phyloP scores from a whole-genome alignment of 2,888 invertebrate species.

The Lysandra coridon region DNA sequence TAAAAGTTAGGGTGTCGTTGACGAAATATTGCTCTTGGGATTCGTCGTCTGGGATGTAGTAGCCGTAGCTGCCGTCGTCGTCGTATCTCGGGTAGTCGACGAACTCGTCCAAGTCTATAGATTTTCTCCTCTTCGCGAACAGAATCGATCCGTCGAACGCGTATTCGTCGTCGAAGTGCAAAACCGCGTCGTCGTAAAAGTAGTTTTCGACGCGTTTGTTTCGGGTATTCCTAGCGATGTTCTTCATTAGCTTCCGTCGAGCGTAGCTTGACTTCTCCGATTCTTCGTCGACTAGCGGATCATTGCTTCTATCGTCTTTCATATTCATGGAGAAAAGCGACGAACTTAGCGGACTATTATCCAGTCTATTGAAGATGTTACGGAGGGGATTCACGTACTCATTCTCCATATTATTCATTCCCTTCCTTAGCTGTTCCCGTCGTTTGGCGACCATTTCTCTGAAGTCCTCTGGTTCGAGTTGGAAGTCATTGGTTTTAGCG shows the following conservation, averaged over 20 bases:
- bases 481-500: conserved; percentile 72
- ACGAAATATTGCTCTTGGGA: conserved; percentile 67
- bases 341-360: conserved; percentile 62
- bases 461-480: conserved; percentile 72
- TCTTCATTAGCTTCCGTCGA: conserved; percentile 69
- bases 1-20: conserved; percentile 73
- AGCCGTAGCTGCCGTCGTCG: conserved; percentile 74
- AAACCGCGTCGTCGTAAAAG: conserved; percentile 73
- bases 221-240: conserved; percentile 69
- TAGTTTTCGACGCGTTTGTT: conserved; percentile 63
- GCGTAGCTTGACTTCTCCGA: conserved; percentile 75
- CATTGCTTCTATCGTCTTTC: conserved; percentile 67
- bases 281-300: conserved; percentile 72
- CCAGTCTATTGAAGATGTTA: conserved; percentile 53
- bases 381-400: conserved; percentile 58
- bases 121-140: conserved; percentile 75
- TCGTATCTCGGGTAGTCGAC: conserved; percentile 57
- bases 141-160: conserved; percentile 73
- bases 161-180: conserved; percentile 75
- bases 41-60: conserved; percentile 69
- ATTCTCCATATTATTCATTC: conserved; percentile 67
- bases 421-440: conserved; percentile 66
- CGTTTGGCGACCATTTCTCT: conserved; percentile 71
- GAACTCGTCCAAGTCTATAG: conserved; percentile 65
- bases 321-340: conserved; percentile 68